phyloP scores from a whole-genome alignment of 2,888 invertebrate genomes.

The Andrena hattorfiana region DNA sequence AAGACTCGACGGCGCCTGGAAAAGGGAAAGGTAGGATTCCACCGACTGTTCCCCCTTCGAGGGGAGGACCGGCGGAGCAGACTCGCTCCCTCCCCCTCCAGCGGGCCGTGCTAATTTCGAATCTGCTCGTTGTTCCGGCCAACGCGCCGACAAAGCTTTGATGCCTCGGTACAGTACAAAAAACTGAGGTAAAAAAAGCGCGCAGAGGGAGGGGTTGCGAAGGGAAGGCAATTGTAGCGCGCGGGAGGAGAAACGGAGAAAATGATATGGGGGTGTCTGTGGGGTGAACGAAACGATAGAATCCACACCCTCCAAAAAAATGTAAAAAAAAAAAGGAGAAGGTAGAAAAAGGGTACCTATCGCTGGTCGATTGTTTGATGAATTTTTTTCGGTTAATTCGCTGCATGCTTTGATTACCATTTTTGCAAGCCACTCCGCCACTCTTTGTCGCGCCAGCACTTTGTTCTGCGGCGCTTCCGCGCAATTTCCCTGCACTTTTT shows the following conservation, averaged over 20 bases:
- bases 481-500: conserved; percentile 29
- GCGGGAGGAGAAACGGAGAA: not conserved
- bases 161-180: conserved; percentile 63
- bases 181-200: conserved; percentile 40
- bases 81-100: conserved; percentile 63
- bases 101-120: conserved; percentile 76
- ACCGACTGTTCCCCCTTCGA: conserved; percentile 45
- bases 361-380: conserved; percentile 27
- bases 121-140: conserved; percentile 79
- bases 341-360: no score
- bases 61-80: not conserved
- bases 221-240: not conserved
- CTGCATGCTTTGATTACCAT: conserved; percentile 31
- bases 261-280: not conserved
- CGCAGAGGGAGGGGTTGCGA: conserved; percentile 9
- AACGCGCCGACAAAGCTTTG: conserved; percentile 78
- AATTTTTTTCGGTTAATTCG: conserved; percentile 52
- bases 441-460: not conserved
- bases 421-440: not conserved
- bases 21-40: conserved; percentile 64
- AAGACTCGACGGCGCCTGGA: conserved; percentile 60
- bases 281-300: conserved; percentile 19
- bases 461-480: not conserved
- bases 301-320: not conserved
- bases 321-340: not conserved